Evolutionary conservation across 2,888 invertebrate genomes (phyloP).

Genomic region (Nowickia ferox): DNA sequence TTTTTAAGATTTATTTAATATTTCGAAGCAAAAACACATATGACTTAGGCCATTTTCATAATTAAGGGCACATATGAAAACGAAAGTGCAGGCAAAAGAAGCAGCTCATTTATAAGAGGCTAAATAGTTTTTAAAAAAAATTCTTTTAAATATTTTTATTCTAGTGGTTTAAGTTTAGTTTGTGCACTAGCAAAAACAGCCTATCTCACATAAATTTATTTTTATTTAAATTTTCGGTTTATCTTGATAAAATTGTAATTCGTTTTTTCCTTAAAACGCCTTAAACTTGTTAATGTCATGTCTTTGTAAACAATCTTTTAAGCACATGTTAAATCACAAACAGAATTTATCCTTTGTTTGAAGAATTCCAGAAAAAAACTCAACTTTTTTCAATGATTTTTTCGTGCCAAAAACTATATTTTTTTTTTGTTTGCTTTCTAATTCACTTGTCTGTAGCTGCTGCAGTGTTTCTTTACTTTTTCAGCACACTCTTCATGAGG

Average conservation of each 20-base stretch:
- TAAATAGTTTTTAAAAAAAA: too few species aligned
- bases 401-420: slow-evolving; percentile 42
- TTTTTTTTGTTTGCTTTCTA: not conserved
- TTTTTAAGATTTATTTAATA: too few species aligned
- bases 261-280: not conserved
- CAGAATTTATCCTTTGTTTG: not conserved
- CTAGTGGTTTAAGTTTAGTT: too few species aligned
- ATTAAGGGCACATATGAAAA: too few species aligned
- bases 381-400: slow-evolving; percentile 19
- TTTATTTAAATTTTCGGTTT: too few species aligned
- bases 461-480: not conserved
- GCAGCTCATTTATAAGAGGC: too few species aligned
- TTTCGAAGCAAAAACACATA: too few species aligned
- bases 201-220: too few species aligned
- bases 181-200: too few species aligned
- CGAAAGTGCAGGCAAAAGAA: too few species aligned
- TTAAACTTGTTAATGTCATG: slow-evolving; percentile 5
- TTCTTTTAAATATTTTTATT: too few species aligned
- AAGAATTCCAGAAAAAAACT: not conserved
- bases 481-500: not conserved
- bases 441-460: slow-evolving; percentile 15
- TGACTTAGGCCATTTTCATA: too few species aligned
- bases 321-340: slow-evolving; percentile 9
- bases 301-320: slow-evolving; percentile 13
- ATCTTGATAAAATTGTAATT: not conserved